phyloP scores from a whole-genome alignment of 2,797 vertebrate species.

The Serranus cabrilla region DNA sequence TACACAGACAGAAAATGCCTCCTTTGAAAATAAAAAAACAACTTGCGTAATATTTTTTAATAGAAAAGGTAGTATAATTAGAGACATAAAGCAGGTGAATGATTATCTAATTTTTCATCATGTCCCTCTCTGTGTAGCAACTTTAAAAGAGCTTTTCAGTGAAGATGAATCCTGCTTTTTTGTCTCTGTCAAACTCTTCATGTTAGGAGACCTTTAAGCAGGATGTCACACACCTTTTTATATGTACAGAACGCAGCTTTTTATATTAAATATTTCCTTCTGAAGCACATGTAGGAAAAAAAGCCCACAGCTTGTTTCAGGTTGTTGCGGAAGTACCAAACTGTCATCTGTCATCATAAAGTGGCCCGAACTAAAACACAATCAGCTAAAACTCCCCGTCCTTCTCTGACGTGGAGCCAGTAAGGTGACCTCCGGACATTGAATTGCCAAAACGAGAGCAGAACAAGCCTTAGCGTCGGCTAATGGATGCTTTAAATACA shows the following conservation, averaged over 20 bases:
- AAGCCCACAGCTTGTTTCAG: conserved; percentile 1
- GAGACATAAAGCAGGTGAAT: conserved; percentile 77
- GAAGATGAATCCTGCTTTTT: conserved; percentile 75
- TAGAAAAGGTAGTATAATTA: conserved; percentile 63
- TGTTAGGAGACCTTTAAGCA: not conserved
- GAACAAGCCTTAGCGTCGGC: conserved; percentile 68
- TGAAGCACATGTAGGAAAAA: conserved; percentile 51
- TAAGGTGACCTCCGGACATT: conserved; percentile 83
- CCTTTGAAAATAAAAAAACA: not conserved
- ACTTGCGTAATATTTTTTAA: not conserved
- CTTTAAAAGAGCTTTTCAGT: conserved; percentile 74
- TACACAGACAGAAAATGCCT: conserved; percentile 85
- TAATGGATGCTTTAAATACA: conserved; percentile 84
- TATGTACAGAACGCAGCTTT: conserved; percentile 58
- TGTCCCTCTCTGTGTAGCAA: conserved; percentile 76
- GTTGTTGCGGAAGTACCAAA: conserved; percentile 14
- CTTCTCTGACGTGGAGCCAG: conserved; percentile 74
- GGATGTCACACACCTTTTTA: conserved; percentile 16
- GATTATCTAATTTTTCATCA: conserved; percentile 69
- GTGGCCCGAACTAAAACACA: conserved; percentile 54
- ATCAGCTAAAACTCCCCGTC: conserved; percentile 50
- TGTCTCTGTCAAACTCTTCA: conserved; percentile 40
- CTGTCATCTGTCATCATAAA: conserved; percentile 52
- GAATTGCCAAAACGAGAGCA: conserved; percentile 76
- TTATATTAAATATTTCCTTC: conserved; percentile 4